Base-by-base conservation (phyloP, 2,888 invertebrate genomes). In the Rotaria sp. region DNA sequence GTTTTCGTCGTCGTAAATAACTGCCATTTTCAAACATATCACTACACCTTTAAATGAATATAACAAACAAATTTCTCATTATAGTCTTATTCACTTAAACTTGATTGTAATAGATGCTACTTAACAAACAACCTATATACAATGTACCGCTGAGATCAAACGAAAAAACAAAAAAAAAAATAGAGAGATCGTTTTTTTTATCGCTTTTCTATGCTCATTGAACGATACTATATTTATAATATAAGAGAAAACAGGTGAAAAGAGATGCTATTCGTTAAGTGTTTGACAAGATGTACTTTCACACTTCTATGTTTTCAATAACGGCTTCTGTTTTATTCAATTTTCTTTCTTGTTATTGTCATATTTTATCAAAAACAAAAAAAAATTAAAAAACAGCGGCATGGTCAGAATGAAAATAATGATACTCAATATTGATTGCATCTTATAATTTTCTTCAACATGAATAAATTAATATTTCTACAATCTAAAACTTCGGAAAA, bases 21-120 rank as follows among this genome's bases (percentile, higher is more conserved):
- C 94, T 94, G 41, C 96, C 96, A 91, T 96, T 96, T 90, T 96
- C 95, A 91, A 95, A 95, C 95, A 95, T 95, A 90, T 94, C 94
- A 87, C 94, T 93, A 50, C 94, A 94, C 84, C 94, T 93, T 21
- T 50, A 95, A 95, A 90, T 95, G 95, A 84, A 95, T 18, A 75
- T n/a, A 41, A 45, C 10, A 45, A 26, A 45, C 18, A 2, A 10
- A 80, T 15, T 30, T 67, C 35, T 67, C 35, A 35, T 67, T 67
- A 35, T 67, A 67, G 21, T 67, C 35, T 35, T 67, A 67, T 67
- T 67, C 26, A 55, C 21, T 55, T 26, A 55, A 55, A 26, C 26
- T 13, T 55, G 67, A 67, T 67, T 67, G 18, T 67, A 67, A 67
- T 30, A 67, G 35, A 67, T 67, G 35, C 67, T 67, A 67, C 67